Base-by-base conservation (phyloP, 2,888 invertebrate species). In the Sesia bembeciformis region DNA sequence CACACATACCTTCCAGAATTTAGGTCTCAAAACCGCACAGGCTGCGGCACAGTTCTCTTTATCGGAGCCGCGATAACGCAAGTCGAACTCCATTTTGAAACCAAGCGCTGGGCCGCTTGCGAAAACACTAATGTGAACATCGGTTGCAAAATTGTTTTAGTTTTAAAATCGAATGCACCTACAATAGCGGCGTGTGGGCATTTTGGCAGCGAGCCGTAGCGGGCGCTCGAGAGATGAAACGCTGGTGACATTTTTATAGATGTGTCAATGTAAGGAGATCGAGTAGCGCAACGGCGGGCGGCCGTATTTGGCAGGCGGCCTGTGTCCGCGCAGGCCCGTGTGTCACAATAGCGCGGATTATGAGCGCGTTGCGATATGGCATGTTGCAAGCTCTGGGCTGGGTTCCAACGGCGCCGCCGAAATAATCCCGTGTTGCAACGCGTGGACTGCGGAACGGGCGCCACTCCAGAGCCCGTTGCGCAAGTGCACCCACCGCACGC, bases 91-190 rank as follows among this genome's bases (percentile, higher is more conserved):
- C 67, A 81, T 88, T 88, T 87, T 85, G 87, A 87, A 88, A 87
- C 83, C 75, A 78, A 79, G 81, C 81, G 81, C 74, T 86, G 86
- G 84, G 88, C 85, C 78, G 85, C 87, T 90, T 90, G 90, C 90
- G 90, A 89, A 90, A 90, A 89, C 82, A 72, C 86, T 86, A 90
- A 90, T 89, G 88, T 88, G 89, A 87, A 84, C 85, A 87, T 87
- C 84, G 84, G 78, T 88, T 88, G 86, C 88, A 83, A 88, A 89
- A 88, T 87, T 84, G 81, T 84, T 87, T 86, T 85, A 86, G 82
- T 85, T 88, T 84, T 80, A 78, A 81, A 84, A 86, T 83, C 76
- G 75, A 81, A 84, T 79, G 76, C 76, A 74, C 71, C 72, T 74
- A 73, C 78, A 74, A 73, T 72, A 63, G 67, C 59, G 62, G 63